Conservation (phyloP, 2,797 vertebrate species). For the Sparus aurata region DNA sequence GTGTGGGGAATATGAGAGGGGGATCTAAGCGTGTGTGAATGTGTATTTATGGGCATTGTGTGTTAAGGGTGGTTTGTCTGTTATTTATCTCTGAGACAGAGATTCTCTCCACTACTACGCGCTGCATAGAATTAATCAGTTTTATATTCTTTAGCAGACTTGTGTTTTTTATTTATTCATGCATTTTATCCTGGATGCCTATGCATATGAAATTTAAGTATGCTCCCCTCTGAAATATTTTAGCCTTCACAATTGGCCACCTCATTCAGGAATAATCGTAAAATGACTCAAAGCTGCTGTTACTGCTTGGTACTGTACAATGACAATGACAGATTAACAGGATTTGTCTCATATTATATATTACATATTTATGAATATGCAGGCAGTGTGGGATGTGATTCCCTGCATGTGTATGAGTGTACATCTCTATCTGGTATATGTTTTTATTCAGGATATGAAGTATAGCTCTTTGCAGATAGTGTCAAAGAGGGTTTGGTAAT, state of each 20-base stretch:
- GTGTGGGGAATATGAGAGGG: slow-evolving; percentile 34
- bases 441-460: neutral
- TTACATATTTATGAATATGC: slow-evolving; percentile 13
- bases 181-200: slow-evolving; percentile 39
- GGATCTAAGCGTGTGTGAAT: slow-evolving; percentile 41
- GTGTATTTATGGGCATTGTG: slow-evolving; percentile 53
- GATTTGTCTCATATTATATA: neutral
- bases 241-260: slow-evolving; percentile 8
- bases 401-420: slow-evolving; percentile 8
- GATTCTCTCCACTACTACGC: slow-evolving; percentile 55
- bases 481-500: slow-evolving; percentile 27
- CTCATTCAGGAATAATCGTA: slow-evolving; percentile 11
- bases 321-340: slow-evolving; percentile 6
- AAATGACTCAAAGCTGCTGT: neutral
- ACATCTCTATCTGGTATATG: neutral
- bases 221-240: slow-evolving; percentile 29
- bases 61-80: slow-evolving; percentile 19
- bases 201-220: slow-evolving; percentile 42
- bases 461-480: slow-evolving; percentile 32
- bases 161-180: slow-evolving; percentile 61
- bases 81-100: slow-evolving; percentile 71
- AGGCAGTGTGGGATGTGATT: slow-evolving; percentile 1
- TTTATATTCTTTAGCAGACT: slow-evolving; percentile 60
- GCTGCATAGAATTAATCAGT: slow-evolving; percentile 71
- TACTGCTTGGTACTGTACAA: slow-evolving; percentile 6